Conservation (phyloP, 2,113 vertebrate genomes). For the Lophochroa leadbeateri region DNA sequence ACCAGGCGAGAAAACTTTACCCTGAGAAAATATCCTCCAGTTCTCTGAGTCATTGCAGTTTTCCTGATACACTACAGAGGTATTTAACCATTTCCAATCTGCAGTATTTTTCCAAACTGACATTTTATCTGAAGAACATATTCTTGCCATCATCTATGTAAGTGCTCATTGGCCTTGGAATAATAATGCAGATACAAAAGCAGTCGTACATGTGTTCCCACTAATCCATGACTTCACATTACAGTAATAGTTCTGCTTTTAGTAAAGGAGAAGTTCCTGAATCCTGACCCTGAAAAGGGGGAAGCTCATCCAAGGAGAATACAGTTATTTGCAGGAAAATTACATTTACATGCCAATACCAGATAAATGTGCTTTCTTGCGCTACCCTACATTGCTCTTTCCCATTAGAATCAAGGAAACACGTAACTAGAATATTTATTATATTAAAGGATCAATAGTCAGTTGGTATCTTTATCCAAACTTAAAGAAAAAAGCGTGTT, state of each 20-base stretch:
- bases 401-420: background rate
- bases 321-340: background rate
- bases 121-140: background rate
- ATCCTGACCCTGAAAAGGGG: background rate
- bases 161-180: background rate
- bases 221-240: background rate
- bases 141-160: background rate
- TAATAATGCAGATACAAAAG: background rate
- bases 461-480: background rate
- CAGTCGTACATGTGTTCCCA: background rate
- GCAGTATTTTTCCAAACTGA: background rate
- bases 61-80: background rate
- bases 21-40: background rate
- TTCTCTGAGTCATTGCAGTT: background rate
- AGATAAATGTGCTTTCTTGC: background rate
- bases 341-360: background rate
- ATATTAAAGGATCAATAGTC: background rate
- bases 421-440: background rate
- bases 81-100: background rate
- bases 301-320: background rate
- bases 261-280: background rate
- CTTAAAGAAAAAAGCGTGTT: background rate
- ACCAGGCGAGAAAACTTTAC: background rate
- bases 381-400: background rate
- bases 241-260: background rate